Base-by-base conservation (phyloP, 2,888 invertebrate species). In the Gortyna flavago region DNA sequence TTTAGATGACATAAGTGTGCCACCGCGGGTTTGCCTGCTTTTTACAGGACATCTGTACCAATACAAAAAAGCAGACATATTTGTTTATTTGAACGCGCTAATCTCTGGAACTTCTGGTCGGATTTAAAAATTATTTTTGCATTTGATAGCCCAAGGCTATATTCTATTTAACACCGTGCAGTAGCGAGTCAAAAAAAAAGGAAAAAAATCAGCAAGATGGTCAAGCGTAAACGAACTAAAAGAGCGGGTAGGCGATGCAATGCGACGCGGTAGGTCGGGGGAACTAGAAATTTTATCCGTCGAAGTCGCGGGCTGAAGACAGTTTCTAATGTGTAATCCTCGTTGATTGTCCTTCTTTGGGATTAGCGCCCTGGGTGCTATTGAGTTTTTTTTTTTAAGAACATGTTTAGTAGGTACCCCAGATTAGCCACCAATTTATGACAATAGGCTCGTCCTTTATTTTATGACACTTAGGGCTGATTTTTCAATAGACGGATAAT, bases 1-100 rank as follows among this genome's bases (percentile, higher is more conserved):
- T 48, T 81, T 85, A 64, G 32, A 62, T 4, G 41, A 85, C 62
- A 54, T 59, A 9, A 21, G n/a, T 67, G 64, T 29, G 29, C 9
- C 59, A 6, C 54, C n/a, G 51, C 3, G n/a, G 57, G 54, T 64
- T 75, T 29, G 32, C 2, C 44, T 57, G 54, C 0, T 48, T 68
- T 77, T 59, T 62, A 6, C 25, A 25, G 11, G 35, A 62, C 35
- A 6, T 9, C 9, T 32, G 21, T 32, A 61, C 32, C 8, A 61
- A 32, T 21, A 21, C 8, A 32, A 32, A 18, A 32, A 61, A 61
- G 32, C 61, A 32, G 3, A 61, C 8, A 18, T 21, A 8, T 32
- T 61, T 18, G 32, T 32, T 61, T 57, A n/a, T 13, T 59, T 32
- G 32, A 16, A 18, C 16, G 29, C 29, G 59, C 29, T 18, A 7